Base-by-base conservation (phyloP, 2,797 vertebrate species). In the Sebastes matsubarae region DNA sequence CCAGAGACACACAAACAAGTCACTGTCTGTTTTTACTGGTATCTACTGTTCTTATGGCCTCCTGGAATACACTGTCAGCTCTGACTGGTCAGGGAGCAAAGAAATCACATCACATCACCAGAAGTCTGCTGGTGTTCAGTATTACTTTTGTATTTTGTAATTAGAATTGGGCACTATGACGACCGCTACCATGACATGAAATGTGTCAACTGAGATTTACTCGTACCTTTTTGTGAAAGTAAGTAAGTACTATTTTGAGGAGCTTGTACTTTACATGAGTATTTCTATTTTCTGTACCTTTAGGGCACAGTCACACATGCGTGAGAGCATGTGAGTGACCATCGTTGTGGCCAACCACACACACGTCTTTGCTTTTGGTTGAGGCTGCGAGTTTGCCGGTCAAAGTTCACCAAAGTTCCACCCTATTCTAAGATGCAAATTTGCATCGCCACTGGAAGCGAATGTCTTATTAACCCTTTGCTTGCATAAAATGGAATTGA, bases 381-480 rank as follows among this genome's bases (percentile, higher is more conserved):
- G 38, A 16, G 1, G 38, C 38, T 42, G 14, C 38, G 6, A 42
- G 0, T 42, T 7, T 42, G 38, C 38, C 2, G 38, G 38, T 42
- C 38, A 42, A 42, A 42, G 38, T 42, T 7, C 12, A 38, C 36
- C 38, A 42, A 42, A 42, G 38, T 42, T 16, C 36, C 38, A 42
- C 0, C 38, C 14, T 42, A 42, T 42, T 42, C 38, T 16, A 0
- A 42, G 14, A 42, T 42, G 14, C 2, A 1, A 42, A 42, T 0
- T 42, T 42, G 38, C 38, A 0, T 42, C 38, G 6, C 38, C 38
- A 16, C 38, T 16, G 38, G 38, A 42, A 16, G 38, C 14, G 1
- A 42, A 42, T 0, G 0, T 16, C 0, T 42, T 16, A 42, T 16
- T 42, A 0, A 0, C 38, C 38, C 38, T 42, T 42, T 16, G 38